Conservation (phyloP, 2,888 invertebrate species). For the Pristionchus entomophagus region DNA sequence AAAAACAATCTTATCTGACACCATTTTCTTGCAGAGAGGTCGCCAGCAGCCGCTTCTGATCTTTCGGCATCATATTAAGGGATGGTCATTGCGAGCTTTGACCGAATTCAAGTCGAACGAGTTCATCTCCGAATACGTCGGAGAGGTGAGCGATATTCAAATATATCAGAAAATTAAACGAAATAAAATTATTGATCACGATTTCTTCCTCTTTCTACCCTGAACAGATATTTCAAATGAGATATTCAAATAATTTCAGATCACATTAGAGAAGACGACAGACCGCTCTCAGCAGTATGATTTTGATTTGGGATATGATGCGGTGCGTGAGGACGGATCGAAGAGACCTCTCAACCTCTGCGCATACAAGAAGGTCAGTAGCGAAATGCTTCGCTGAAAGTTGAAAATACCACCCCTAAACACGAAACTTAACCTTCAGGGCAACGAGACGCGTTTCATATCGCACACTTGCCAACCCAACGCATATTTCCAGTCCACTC, state of each 20-base stretch:
- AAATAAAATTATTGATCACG: background rate
- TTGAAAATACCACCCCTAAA: too few species aligned
- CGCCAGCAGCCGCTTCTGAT: background rate
- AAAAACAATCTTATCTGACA: too few species aligned
- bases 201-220: background rate
- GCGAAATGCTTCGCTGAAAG: too few species aligned
- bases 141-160: too few species aligned
- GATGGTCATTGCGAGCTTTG: background rate
- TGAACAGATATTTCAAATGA: background rate
- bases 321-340: background rate
- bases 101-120: background rate
- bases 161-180: background rate
- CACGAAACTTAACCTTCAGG: too few species aligned
- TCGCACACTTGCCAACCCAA: too few species aligned
- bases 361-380: background rate
- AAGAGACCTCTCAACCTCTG: background rate
- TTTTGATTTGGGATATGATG: background rate
- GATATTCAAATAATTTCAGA: background rate
- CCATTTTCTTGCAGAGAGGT: background rate
- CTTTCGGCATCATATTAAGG: background rate
- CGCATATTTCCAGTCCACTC: too few species aligned
- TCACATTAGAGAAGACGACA: background rate
- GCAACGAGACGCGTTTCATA: too few species aligned
- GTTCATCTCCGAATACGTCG: background rate
- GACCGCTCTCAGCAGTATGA: background rate